Evolutionary conservation across 1,140 invertebrate genomes (phyloP).

Genomic region (Drepana arcuata): DNA sequence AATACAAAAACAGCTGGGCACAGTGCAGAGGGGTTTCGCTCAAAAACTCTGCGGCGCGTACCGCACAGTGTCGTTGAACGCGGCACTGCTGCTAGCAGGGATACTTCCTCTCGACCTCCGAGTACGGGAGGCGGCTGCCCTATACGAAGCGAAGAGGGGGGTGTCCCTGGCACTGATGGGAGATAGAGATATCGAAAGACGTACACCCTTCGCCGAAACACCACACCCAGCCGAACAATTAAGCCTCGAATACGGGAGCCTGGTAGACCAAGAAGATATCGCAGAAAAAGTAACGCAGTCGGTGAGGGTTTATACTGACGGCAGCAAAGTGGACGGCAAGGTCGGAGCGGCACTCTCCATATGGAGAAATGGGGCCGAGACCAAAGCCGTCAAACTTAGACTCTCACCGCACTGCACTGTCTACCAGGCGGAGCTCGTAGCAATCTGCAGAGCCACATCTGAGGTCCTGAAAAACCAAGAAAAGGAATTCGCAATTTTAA

Average conservation of each 20-base stretch:
- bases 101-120: slow-evolving; percentile 17
- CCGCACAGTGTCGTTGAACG: slow-evolving; percentile 15
- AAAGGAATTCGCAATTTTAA: slow-evolving; percentile 6
- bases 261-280: slow-evolving; percentile 1
- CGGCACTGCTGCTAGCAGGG: slow-evolving; percentile 13
- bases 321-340: slow-evolving; percentile 11
- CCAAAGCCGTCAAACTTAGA: slow-evolving; percentile 5
- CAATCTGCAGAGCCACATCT: not conserved
- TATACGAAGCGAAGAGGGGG: slow-evolving; percentile 17
- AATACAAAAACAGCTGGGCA: slow-evolving; percentile 1
- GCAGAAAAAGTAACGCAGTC: not conserved
- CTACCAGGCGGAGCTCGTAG: slow-evolving; percentile 13
- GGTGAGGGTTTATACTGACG: slow-evolving; percentile 10
- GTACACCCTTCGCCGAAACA: not conserved
- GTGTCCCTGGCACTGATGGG: not conserved
- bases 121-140: slow-evolving; percentile 10
- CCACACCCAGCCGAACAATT: slow-evolving; percentile 7
- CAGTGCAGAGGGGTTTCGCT: slow-evolving; percentile 13
- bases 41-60: slow-evolving; percentile 15
- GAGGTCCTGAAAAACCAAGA: not conserved
- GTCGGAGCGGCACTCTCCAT: slow-evolving; percentile 6
- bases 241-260: not conserved
- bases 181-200: slow-evolving; percentile 10
- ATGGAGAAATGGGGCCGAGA: slow-evolving; percentile 2
- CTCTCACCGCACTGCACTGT: slow-evolving; percentile 12